These are phyloP conservation scores for Epinotia demarniana DNA, from an alignment of 2,888 invertebrate species.

Conservation along the genomic window DNA sequence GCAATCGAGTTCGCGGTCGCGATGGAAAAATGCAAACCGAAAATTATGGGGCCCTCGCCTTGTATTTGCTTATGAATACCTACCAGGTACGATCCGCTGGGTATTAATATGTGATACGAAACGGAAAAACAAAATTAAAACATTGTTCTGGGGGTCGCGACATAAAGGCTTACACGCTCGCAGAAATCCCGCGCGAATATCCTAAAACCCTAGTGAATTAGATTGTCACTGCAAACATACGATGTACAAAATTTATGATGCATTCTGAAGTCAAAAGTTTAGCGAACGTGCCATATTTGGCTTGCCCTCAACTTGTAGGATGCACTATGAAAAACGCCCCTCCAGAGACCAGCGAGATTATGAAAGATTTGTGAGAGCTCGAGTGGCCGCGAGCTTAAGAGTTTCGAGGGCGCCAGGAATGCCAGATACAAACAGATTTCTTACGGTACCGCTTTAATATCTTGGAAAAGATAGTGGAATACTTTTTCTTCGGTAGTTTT, in stretches of 20 bases:
- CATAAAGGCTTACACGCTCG: constrained; percentile 45
- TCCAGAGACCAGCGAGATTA: constrained; percentile 79
- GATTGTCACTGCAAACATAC: constrained; percentile 21
- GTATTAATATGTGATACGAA: constrained; percentile 72
- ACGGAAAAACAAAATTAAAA: constrained; percentile 76
- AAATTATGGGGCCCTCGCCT: constrained; percentile 83
- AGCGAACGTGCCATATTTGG: constrained; percentile 49
- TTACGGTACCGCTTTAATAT: constrained; percentile 65
- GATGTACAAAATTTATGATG: constrained; percentile 17
- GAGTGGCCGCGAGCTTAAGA: constrained; percentile 80
- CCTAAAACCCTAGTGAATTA: constrained; percentile 15
- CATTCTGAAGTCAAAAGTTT: constrained; percentile 40
- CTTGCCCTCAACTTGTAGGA: constrained; percentile 56
- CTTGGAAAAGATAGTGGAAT: constrained; percentile 40
- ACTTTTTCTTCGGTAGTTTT: constrained; percentile 26
- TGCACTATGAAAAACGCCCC: constrained; percentile 79
- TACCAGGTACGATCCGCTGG: constrained; percentile 67
- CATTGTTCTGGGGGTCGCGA: constrained; percentile 60
- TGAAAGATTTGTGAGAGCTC: constrained; percentile 84
- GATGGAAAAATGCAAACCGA: constrained; percentile 85
- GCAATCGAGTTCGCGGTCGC: constrained; percentile 83
- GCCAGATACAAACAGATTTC: constrained; percentile 83
- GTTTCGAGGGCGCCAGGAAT: constrained; percentile 83
- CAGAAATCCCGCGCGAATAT: constrained; percentile 14
- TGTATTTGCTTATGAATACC: constrained; percentile 84